Evolutionary conservation across 2,113 vertebrate species (phyloP).

Genomic region (Nansenia antarctica): DNA sequence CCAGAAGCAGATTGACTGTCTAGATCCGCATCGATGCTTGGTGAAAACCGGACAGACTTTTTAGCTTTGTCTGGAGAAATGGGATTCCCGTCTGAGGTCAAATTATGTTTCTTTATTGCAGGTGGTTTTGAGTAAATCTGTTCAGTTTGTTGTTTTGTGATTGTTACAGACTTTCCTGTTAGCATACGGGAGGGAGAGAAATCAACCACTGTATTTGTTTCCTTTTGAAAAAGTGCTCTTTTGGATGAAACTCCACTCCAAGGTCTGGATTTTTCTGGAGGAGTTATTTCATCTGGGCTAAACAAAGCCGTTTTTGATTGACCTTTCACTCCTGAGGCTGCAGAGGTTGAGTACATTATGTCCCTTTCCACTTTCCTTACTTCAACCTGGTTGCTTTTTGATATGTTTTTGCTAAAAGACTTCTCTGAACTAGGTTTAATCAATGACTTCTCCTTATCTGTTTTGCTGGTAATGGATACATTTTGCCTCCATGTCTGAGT

Average conservation of each 20-base stretch:
- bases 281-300: slow-evolving; percentile 9
- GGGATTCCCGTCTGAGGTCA: background rate
- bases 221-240: slow-evolving; percentile 18
- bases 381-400: slow-evolving; percentile 1
- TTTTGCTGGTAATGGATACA: slow-evolving; percentile 17
- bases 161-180: background rate
- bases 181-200: background rate
- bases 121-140: background rate
- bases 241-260: slow-evolving; percentile 28
- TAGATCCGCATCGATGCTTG: slow-evolving; percentile 22
- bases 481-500: slow-evolving; percentile 25
- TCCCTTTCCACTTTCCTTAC: slow-evolving; percentile 22
- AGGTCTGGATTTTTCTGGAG: slow-evolving; percentile 22
- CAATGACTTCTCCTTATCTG: background rate
- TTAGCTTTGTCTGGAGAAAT: slow-evolving; percentile 37
- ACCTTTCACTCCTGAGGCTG: slow-evolving; percentile 5
- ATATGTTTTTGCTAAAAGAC: slow-evolving; percentile 17
- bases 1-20: slow-evolving; percentile 10
- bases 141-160: slow-evolving; percentile 8
- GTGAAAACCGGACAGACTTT: slow-evolving; percentile 65
- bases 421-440: background rate
- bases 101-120: slow-evolving; percentile 10
- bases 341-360: background rate
- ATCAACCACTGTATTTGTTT: background rate
- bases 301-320: slow-evolving; percentile 5